Evolutionary conservation across 2,888 invertebrate species (phyloP).

Genomic region (Noctua comes): DNA sequence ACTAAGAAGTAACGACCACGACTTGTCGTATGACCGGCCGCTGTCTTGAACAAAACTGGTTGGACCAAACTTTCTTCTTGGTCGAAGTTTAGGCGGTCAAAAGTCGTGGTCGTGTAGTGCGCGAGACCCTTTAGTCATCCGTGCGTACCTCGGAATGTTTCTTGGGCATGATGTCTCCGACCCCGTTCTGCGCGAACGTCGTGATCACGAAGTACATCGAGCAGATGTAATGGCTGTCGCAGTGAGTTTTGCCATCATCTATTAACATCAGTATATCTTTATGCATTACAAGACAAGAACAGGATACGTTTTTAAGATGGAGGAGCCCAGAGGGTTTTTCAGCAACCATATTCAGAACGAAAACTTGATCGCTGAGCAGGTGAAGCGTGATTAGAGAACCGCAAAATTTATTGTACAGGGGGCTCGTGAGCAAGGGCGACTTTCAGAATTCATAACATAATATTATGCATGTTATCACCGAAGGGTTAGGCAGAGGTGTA

Average conservation of each 20-base stretch:
- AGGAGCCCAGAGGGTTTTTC: not conserved
- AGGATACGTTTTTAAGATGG: not conserved
- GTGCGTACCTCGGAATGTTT: slow-evolving; percentile 78
- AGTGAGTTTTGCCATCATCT: slow-evolving; percentile 74
- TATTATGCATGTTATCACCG: no score
- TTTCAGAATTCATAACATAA: no score
- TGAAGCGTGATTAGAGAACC: not conserved
- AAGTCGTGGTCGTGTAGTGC: not conserved
- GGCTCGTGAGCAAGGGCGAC: no score
- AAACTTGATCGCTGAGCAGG: not conserved
- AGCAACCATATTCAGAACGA: not conserved
- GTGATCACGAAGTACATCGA: slow-evolving; percentile 83
- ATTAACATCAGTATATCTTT: not conserved
- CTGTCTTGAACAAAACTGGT: not conserved
- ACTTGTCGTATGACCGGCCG: not conserved
- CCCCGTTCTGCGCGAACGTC: slow-evolving; percentile 83
- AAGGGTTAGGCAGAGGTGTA: no score
- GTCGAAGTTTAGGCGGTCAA: not conserved
- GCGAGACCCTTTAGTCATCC: not conserved
- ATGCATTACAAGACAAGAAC: not conserved
- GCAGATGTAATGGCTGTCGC: slow-evolving; percentile 78
- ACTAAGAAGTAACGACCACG: not conserved
- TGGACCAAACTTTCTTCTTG: not conserved
- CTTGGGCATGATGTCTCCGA: slow-evolving; percentile 83
- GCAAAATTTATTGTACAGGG: no score